phyloP scores from a whole-genome alignment of 2,797 vertebrate species.

The Sebastolobus alascanus region DNA sequence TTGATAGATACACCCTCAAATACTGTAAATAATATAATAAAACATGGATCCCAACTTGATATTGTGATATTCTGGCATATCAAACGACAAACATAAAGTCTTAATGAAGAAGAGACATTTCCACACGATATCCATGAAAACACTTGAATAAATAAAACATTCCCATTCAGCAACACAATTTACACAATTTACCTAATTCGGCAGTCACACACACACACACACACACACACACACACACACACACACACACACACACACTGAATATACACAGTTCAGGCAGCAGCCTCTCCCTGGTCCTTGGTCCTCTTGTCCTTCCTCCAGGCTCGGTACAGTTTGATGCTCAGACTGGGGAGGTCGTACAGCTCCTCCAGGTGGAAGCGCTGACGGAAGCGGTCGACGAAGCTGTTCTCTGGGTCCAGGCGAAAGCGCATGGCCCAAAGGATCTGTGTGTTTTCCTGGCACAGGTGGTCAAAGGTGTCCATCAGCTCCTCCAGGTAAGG shows the following conservation, averaged over 20 bases:
- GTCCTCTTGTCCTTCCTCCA: conserved; percentile 74
- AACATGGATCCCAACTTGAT: background rate
- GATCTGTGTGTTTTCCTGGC: conserved; percentile 90
- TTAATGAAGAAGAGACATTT: background rate
- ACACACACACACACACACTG: background rate
- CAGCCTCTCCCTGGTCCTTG: conserved; percentile 37
- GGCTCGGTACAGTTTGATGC: conserved; percentile 93
- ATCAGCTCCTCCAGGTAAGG: conserved; percentile 92
- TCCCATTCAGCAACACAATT: background rate
- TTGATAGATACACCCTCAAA: background rate
- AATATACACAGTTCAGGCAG: conserved; percentile 34
- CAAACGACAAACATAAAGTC: background rate
- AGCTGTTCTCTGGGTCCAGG: conserved; percentile 91
- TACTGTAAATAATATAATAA: background rate
- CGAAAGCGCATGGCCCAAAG: conserved; percentile 97
- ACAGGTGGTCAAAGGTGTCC: conserved; percentile 93
- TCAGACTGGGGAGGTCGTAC: conserved; percentile 91
- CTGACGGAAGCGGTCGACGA: conserved; percentile 89
- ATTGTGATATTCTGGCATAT: background rate
- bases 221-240: background rate
- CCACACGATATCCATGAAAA: background rate
- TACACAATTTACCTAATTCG: background rate
- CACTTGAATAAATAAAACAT: background rate
- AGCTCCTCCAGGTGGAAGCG: conserved; percentile 91
- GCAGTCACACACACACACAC: background rate